Base-by-base conservation (phyloP, 2,113 vertebrate genomes). In the Syngnathoides biaculeatus region DNA sequence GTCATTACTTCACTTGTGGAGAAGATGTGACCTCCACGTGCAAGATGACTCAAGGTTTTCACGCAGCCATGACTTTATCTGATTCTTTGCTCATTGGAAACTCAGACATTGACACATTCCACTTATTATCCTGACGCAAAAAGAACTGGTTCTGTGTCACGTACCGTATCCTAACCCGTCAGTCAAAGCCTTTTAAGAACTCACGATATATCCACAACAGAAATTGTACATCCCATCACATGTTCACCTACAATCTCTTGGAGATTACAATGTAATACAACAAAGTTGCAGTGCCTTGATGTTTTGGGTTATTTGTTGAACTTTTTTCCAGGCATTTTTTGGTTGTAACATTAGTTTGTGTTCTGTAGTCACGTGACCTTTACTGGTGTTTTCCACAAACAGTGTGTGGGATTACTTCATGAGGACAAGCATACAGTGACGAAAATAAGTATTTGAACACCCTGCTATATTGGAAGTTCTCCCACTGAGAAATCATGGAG, bases 1-100 rank as follows among this genome's bases (percentile, higher is more conserved):
- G 68, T 69, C 78, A 84, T 82, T 30, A 77, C 60, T 43, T 62
- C 5, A 43, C 39, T 62, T 22, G 8, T 22, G n/a, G n/a, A 62
- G 14, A 42, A 43, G 24, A 42, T 43, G n/a, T 24, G 38, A 60
- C 35, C 30, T 5, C n/a, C 39, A 62, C 60, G 60, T 62, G 60
- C 60, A 24, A 26, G 40, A 43, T 62, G 39, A 43, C 22, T 43
- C 60, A 7, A 40, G 38, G 10, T 5, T 38, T 38, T 40, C 20
- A 55, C 6, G n/a, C 27, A 20, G 56, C 30, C 14, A 14, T 26
- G 13, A 14, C 13, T 56, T 8, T 27, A 55, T 27, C 3, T 19
- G 45, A 19, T 19, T 53, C 10, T n/a, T 53, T 53, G 50, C 10
- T 10, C 10, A 53, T 19, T 59, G 15, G 12, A 13, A 22, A 27